These are phyloP conservation scores for Osmerus mordax DNA, from an alignment of 2,113 vertebrate genomes.

Conservation along the genomic window DNA sequence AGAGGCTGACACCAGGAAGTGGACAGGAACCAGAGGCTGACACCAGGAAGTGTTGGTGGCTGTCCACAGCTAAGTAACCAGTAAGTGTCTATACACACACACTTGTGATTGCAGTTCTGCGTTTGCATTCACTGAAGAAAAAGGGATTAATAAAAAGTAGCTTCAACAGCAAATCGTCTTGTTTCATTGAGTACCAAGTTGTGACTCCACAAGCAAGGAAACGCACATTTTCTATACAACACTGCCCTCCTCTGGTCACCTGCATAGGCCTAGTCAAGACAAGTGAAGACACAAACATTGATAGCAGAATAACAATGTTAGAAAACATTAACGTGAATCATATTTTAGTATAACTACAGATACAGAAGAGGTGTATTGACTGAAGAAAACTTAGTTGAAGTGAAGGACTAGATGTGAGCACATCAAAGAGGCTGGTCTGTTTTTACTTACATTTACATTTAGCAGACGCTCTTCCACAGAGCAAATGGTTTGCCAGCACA, in stretches of 20 bases:
- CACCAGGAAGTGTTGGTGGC: no score
- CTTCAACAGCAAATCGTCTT: no score
- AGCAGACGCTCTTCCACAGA: not conserved
- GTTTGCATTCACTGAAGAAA: not conserved
- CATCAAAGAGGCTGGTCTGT: not conserved
- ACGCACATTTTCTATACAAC: slow-evolving; percentile 26
- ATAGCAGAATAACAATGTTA: not conserved
- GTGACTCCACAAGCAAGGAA: not conserved
- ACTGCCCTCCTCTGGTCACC: slow-evolving; percentile 49
- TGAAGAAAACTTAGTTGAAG: no score
- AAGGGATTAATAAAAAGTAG: no score
- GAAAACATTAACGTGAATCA: no score
- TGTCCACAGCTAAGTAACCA: no score
- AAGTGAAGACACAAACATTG: not conserved
- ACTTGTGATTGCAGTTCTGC: not conserved
- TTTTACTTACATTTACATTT: not conserved
- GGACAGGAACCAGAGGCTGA: no score
- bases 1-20: no score
- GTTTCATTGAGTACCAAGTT: not conserved
- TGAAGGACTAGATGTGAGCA: not conserved
- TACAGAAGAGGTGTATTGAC: not conserved
- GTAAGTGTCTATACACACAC: no score
- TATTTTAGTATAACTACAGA: not conserved
- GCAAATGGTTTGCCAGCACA: not conserved
- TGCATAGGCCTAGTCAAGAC: slow-evolving; percentile 13